These are phyloP conservation scores for Cassiopea xamachana DNA, from an alignment of 30 jellyfish, hydroid and myxozoan species.

Conservation along the genomic window DNA sequence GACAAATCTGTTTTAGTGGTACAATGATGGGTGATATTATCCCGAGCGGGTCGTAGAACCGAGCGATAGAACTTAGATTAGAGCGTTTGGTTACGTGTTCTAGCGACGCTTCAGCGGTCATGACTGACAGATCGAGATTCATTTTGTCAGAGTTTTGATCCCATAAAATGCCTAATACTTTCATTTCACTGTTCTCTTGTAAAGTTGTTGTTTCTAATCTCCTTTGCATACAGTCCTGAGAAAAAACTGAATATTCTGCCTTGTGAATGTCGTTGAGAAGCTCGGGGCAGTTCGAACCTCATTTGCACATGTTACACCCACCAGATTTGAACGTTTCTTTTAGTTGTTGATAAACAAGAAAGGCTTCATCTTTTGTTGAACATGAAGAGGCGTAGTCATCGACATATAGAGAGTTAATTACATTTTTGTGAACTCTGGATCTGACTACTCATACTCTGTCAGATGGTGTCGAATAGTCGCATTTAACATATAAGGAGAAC, in stretches of 20 bases:
- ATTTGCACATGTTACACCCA: constrained; percentile 51
- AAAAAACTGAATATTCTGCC: background rate
- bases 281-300: constrained; percentile 20
- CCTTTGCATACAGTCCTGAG: background rate
- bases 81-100: background rate
- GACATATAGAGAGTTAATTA: constrained; percentile 22
- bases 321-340: constrained; percentile 8
- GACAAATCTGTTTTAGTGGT: constrained; percentile 29
- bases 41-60: constrained; percentile 48
- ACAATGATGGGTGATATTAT: constrained; percentile 14
- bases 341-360: constrained; percentile 11
- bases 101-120: background rate
- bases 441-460: background rate
- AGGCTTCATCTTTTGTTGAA: constrained; percentile 9
- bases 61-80: constrained; percentile 14
- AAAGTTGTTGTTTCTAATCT: background rate
- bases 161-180: constrained; percentile 41
- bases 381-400: constrained; percentile 19
- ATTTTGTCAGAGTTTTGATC: constrained; percentile 5
- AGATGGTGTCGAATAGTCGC: constrained; percentile 45
- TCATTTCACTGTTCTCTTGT: background rate
- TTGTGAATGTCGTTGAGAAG: constrained; percentile 1
- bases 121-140: background rate
- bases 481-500: constrained; percentile 41
- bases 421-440: constrained; percentile 33